These are phyloP conservation scores for Macrocentrus cingulum DNA, from an alignment of 1,140 invertebrate genomes.

Conservation along the genomic window DNA sequence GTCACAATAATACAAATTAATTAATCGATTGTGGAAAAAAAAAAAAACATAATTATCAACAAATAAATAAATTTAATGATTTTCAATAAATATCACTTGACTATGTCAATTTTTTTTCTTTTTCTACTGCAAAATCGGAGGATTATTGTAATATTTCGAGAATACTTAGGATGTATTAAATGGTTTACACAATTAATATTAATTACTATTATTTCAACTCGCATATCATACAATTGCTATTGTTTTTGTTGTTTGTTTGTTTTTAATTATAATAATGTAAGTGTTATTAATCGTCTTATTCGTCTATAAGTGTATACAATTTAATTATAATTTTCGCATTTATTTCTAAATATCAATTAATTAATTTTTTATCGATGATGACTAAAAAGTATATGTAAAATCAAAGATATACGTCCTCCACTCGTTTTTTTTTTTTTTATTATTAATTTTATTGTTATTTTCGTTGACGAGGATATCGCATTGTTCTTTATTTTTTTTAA, in stretches of 20 bases:
- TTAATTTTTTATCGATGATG: too few species aligned
- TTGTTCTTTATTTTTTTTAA: neutral
- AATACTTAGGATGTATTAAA: conserved; percentile 54
- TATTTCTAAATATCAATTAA: too few species aligned
- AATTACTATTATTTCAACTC: conserved; percentile 27
- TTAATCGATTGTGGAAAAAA: too few species aligned
- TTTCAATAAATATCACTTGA: conserved; percentile 32
- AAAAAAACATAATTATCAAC: too few species aligned
- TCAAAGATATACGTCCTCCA: too few species aligned
- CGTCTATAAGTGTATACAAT: conserved; percentile 23
- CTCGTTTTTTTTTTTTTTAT: neutral
- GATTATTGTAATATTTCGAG: conserved; percentile 36
- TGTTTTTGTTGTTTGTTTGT: conserved; percentile 33
- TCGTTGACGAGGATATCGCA: neutral
- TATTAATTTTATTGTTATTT: neutral
- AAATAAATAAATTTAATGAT: conserved; percentile 12
- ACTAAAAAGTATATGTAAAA: too few species aligned
- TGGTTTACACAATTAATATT: conserved; percentile 46
- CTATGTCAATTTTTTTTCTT: conserved; percentile 21
- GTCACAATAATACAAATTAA: too few species aligned
- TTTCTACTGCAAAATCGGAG: neutral
- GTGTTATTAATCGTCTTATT: conserved; percentile 35
- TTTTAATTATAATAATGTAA: conserved; percentile 33
- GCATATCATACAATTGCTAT: conserved; percentile 27
- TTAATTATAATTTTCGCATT: conserved; percentile 31